Percentiles rank a stretch among this genome's conserved stretches.
Conservation (phyloP, 2,797 vertebrate genomes). For the Triplophysa yarkandensis region DNA sequence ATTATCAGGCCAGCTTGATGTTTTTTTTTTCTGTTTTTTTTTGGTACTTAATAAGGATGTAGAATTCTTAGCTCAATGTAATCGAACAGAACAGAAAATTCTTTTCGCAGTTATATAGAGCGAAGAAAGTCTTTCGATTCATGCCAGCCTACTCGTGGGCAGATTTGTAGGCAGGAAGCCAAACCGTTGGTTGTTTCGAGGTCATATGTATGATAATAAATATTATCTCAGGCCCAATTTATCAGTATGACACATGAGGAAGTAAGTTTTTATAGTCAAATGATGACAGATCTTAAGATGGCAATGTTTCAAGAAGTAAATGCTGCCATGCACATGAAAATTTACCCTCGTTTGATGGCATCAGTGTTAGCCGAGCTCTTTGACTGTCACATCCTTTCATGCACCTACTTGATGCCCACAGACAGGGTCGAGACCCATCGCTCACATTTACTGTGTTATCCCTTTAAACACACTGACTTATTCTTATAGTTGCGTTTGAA, state of each 20-base stretch:
- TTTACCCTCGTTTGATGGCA: conserved; percentile 18
- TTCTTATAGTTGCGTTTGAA: conserved; percentile 4
- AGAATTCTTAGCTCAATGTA: too few relatives aligned
- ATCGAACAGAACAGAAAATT: too few relatives aligned
- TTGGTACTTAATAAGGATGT: too few relatives aligned
- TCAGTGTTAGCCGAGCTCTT: conserved; percentile 21
- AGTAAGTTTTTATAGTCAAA: background rate
- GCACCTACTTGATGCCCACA: background rate
- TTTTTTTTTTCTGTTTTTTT: too few relatives aligned
- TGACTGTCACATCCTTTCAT: conserved; percentile 13
- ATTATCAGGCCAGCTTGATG: background rate
- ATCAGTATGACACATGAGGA: conserved; percentile 2
- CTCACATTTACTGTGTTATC: background rate
- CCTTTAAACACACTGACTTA: conserved; percentile 18
- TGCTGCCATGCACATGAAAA: background rate
- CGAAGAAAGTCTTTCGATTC: background rate
- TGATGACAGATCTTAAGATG: conserved; percentile 28
- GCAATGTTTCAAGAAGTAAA: conserved; percentile 16
- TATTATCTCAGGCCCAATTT: conserved; percentile 33
- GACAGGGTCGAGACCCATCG: background rate
- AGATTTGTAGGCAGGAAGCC: background rate
- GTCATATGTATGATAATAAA: background rate
- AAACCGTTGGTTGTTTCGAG: background rate
- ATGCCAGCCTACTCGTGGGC: background rate
- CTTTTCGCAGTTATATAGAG: background rate